Base-by-base conservation (phyloP, 2,113 vertebrate species). In the Phasianus colchicus region DNA sequence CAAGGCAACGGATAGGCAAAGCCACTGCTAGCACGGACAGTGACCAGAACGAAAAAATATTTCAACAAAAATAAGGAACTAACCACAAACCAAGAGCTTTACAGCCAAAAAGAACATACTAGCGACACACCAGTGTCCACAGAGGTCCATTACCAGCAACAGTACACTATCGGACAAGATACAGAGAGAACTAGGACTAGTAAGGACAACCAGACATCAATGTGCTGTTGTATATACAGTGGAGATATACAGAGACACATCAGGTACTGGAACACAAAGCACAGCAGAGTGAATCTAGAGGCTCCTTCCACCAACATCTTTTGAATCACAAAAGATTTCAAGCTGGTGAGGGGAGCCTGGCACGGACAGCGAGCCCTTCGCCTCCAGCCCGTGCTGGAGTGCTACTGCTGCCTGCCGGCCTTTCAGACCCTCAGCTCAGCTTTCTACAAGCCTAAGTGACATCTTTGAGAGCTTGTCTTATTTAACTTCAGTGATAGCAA, bases 11-110 rank as follows among this genome's bases (percentile, higher is more conserved):
- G 93, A 98, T 86, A 98, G 98, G 98, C 97, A 97, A 98, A 98
- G 98, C 98, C 97, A 97, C 98, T 42, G 97, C 95, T 96, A 98
- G 97, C 97, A 98, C 97, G 97, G 96, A 98, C 96, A 97, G 96
- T 98, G 98, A 98, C 98, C 76, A 65, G 95, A 96, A 97, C 97
- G 95, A 96, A 96, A 97, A 92, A 96, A 95, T 88, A 96, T 54
- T 94, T 94, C 86, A 92, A 94, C 52, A 93, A 94, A 91, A 94
- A 93, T 83, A 96, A 95, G 96, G 85, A 97, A 96, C 96, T 96
- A 97, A 98, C 97, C 98, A 98, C 98, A 98, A 98, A 98, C 97
- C 97, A 97, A 97, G 91, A 97, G 97, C 92, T 98, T 92, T 91
- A 98, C 97, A 97, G 97, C 97, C 97, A 97, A 96, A 73, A 98